A percentile compares a stretch with the other conserved stretches of the same genome.
These are phyloP conservation scores for Crotalus horridus DNA, from an alignment of 2,113 vertebrate species.

Conservation along the genomic window DNA sequence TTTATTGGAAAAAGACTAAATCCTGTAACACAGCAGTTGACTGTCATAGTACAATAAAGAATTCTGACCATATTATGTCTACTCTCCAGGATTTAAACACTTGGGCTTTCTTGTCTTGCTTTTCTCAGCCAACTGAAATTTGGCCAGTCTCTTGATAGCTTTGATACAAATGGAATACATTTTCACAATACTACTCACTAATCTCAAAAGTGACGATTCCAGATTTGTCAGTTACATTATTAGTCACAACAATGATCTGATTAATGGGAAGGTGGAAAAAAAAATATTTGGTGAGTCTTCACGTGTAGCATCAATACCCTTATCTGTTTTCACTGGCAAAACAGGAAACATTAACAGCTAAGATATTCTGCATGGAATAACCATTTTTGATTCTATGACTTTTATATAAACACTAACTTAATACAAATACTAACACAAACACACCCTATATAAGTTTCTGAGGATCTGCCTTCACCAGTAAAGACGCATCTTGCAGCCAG, in stretches of 20 bases:
- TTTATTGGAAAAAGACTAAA: not conserved
- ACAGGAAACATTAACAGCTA: not conserved
- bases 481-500: conserved; percentile 92
- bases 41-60: not conserved
- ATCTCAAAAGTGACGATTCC: not conserved
- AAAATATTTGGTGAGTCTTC: not conserved
- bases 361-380: no score
- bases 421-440: conserved; percentile 46
- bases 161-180: not conserved
- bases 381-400: not conserved
- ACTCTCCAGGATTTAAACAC: not conserved
- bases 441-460: conserved; percentile 89
- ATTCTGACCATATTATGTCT: not conserved
- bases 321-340: not conserved
- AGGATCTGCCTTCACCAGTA: conserved; percentile 85
- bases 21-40: not conserved
- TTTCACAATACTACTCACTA: not conserved
- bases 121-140: not conserved
- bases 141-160: not conserved
- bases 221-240: not conserved
- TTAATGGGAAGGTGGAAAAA: not conserved
- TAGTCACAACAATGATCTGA: not conserved
- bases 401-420: not conserved
- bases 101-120: not conserved
- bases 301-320: not conserved